Conservation (phyloP, 2,113 vertebrate species). For the Pangasianodon hypophthalmus region DNA sequence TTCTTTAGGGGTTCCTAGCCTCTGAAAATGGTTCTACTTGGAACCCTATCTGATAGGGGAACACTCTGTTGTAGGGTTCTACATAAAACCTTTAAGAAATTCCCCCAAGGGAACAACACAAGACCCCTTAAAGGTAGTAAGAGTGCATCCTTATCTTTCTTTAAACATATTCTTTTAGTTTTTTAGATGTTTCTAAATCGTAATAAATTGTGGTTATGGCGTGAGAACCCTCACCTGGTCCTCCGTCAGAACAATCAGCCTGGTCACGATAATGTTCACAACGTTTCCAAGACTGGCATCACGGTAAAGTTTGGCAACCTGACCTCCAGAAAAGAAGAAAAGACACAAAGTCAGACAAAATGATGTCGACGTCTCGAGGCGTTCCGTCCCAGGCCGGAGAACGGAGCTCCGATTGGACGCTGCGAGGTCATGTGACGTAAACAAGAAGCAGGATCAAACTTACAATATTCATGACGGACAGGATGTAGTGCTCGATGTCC, state of each 20-base stretch:
- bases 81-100: background rate
- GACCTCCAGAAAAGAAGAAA: constrained; percentile 99
- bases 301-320: constrained; percentile 99
- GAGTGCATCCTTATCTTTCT: background rate
- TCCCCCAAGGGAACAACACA: background rate
- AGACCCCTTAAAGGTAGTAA: background rate
- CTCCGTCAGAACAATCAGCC: constrained; percentile 96
- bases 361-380: background rate
- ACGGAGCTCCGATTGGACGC: background rate
- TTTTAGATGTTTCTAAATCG: background rate
- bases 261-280: constrained; percentile 99
- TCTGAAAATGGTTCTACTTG: background rate
- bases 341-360: constrained; percentile 99
- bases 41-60: background rate
- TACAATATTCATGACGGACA: constrained; percentile 99
- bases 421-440: background rate
- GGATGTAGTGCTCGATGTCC: constrained; percentile 97
- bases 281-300: constrained; percentile 99
- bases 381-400: background rate
- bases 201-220: background rate
- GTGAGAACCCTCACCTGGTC: constrained; percentile 85
- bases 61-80: background rate
- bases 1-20: background rate
- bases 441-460: constrained; percentile 86
- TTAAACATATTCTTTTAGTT: background rate